Evolutionary conservation across 2,888 invertebrate species (phyloP), one percentile per base, ranked within the genome.

Genomic region (Oscheius sp.): DNA sequence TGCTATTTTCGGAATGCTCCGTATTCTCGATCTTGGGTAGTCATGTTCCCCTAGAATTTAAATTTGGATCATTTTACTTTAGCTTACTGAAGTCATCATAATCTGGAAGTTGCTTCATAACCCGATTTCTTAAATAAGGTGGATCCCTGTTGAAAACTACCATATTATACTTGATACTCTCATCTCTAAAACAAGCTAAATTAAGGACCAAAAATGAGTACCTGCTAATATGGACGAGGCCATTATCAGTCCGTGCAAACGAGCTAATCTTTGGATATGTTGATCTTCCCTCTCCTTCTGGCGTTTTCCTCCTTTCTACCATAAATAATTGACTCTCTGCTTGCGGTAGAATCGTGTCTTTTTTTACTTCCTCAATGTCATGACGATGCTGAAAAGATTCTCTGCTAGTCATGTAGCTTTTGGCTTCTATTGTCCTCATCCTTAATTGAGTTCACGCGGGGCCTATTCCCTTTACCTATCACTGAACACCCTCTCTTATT

Each of bases 351-450:
- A 16, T 21, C 23, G 49, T 18, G 21, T 49, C 49, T 49, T 25
- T 55, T 25, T 66, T 52, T 12, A 12, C n/a, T 66, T 52, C 52
- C 23, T 69, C 56, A 13, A 18, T 23, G 12, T 35, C 52, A 29
- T 66, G 66, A n/a, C 66, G 66, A 66, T 66, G 66, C 66, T 66
- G 27, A 66, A 66, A 52, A n/a, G n/a, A n/a, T 29, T 23, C 25
- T 49, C 35, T 16, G 16, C 29, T 25, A 52, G 29, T 25, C n/a
- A 18, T 12, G 52, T 41, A 25, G n/a, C 43, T 61, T 29, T 29
- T 18, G 52, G 27, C 18, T n/a, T n/a, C 45, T 49, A 52, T 66
- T 66, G 52, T 66, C 27, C 13, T 61, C 29, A n/a, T 18, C 45
- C 43, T 27, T 49, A 35, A 66, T 66, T 66, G 52, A 66, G 52